These are phyloP conservation scores for Clarias batrachus DNA, from an alignment of 2,113 vertebrate species.

Conservation along the genomic window DNA sequence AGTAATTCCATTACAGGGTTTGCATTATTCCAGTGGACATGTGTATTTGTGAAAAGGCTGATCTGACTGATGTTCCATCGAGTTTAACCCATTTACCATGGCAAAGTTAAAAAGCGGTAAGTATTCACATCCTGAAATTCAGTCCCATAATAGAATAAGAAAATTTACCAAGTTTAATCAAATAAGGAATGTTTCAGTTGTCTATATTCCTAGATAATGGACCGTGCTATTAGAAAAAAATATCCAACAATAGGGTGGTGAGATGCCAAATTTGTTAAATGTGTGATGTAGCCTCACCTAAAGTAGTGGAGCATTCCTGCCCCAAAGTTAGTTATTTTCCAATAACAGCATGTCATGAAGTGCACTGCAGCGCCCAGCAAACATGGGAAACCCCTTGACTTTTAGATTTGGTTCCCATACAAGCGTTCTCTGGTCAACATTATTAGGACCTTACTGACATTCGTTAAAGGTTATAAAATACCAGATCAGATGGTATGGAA, in stretches of 20 bases:
- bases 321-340: not conserved
- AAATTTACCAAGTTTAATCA: not conserved
- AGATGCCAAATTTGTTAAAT: not conserved
- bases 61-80: not conserved
- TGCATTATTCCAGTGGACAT: not conserved
- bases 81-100: not conserved
- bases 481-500: no score
- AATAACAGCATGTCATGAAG: not conserved
- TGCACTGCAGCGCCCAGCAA: not conserved
- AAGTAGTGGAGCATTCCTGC: not conserved
- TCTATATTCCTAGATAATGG: not conserved
- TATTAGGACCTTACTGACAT: no score
- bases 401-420: not conserved
- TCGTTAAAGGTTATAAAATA: no score
- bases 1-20: constrained; percentile 30
- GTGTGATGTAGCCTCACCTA: not conserved
- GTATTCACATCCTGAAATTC: not conserved
- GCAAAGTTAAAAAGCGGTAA: not conserved
- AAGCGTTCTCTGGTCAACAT: no score
- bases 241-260: not conserved
- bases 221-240: not conserved
- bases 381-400: not conserved
- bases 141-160: not conserved
- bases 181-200: not conserved
- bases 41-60: not conserved